Evolutionary conservation across 2,113 vertebrate genomes (phyloP).

Genomic region (Channa argus): DNA sequence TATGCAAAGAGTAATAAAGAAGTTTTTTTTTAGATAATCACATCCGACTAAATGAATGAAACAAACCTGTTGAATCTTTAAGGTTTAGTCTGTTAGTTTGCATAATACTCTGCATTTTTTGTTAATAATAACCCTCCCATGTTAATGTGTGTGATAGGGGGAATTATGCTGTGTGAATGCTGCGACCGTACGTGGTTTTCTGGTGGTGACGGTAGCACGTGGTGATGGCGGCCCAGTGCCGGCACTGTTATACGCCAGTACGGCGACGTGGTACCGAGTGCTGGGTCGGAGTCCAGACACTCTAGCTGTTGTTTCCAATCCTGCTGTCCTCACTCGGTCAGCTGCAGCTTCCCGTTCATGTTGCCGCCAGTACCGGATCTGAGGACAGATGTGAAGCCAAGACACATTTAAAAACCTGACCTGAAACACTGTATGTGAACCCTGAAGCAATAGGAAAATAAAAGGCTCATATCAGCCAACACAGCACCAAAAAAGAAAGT

Average conservation of each 20-base stretch:
- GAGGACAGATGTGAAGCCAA: not conserved
- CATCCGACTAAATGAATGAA: too few relatives aligned
- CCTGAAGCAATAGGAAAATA: not conserved
- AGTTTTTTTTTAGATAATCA: too few relatives aligned
- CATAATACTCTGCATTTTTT: too few relatives aligned
- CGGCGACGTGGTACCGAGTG: slow-evolving; percentile 92
- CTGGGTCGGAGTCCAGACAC: slow-evolving; percentile 89
- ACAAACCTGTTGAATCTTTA: too few relatives aligned
- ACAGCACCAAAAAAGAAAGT: not conserved
- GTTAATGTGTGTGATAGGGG: not conserved
- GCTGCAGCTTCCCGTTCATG: slow-evolving; percentile 94
- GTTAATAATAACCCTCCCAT: too few relatives aligned
- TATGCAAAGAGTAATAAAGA: too few relatives aligned
- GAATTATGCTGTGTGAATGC: not conserved
- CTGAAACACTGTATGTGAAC: not conserved
- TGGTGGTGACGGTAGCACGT: slow-evolving; percentile 87
- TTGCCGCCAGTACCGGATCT: slow-evolving; percentile 97
- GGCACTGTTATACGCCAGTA: slow-evolving; percentile 94
- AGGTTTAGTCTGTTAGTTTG: too few relatives aligned
- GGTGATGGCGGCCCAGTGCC: slow-evolving; percentile 93
- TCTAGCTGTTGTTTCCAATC: slow-evolving; percentile 86
- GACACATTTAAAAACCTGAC: not conserved
- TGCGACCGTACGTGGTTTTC: slow-evolving; percentile 88
- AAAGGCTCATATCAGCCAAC: not conserved
- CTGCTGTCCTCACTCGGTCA: slow-evolving; percentile 92